Percentiles rank a stretch among this genome's conserved stretches.
Evolutionary conservation across 2,797 vertebrate species (phyloP).

Genomic region (Oreortyx pictus): DNA sequence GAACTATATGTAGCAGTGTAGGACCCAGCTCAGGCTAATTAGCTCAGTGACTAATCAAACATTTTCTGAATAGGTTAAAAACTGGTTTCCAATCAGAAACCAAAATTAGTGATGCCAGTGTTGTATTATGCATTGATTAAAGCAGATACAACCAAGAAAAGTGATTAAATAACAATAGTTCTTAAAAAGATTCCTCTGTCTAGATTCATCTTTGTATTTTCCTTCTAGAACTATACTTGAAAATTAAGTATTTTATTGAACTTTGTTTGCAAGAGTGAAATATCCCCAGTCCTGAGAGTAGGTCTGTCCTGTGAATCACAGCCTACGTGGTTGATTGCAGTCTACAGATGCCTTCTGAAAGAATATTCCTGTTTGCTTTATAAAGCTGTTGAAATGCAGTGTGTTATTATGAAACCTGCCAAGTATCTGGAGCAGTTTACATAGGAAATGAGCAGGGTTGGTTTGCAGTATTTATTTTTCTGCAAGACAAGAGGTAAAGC

Average conservation of each 20-base stretch:
- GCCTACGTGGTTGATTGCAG: constrained; percentile 1
- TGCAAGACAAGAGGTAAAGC: constrained; percentile 56
- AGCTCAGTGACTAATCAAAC: neutral
- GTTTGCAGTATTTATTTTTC: constrained; percentile 72
- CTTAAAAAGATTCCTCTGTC: constrained; percentile 17
- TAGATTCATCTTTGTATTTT: constrained; percentile 20
- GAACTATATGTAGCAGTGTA: too few relatives aligned
- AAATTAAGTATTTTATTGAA: constrained; percentile 29
- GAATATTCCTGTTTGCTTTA: constrained; percentile 20
- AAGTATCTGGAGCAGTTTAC: constrained; percentile 56
- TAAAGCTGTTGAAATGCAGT: constrained; percentile 30
- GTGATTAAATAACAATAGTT: neutral
- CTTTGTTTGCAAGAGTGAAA: constrained; percentile 18
- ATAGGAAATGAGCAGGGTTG: constrained; percentile 63
- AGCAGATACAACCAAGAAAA: neutral
- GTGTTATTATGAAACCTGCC: constrained; percentile 63
- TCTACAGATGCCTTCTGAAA: constrained; percentile 17
- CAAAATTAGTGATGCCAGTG: neutral
- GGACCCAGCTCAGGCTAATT: neutral
- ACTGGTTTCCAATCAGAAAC: neutral
- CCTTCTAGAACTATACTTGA: constrained; percentile 3
- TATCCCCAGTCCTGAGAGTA: neutral
- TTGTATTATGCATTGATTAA: neutral
- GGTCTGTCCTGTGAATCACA: constrained; percentile 42
- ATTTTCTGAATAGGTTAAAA: neutral